Base-by-base conservation (phyloP, 2,888 invertebrate species). In the Lasioglossum lativentre region DNA sequence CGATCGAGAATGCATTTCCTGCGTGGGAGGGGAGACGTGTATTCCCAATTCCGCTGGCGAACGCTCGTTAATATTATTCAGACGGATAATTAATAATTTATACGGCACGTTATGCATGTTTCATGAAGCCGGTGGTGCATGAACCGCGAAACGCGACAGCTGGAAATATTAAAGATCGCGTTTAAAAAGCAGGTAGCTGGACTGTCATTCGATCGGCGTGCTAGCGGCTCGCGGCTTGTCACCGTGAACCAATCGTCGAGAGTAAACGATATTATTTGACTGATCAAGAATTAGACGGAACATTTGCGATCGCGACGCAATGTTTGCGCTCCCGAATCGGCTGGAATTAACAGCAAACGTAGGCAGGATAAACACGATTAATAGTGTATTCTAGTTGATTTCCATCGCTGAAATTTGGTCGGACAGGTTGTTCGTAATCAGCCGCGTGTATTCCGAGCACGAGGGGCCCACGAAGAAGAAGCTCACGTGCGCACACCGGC, bases 311-410 rank as follows among this genome's bases (percentile, higher is more conserved):
- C 23, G 30, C 77, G 70, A 40, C 30, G 45, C n/a, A 12, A 66
- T 75, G 73, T 80, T 85, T 85, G n/a, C 40, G n/a, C 38, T n/a
- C n/a, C 23, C 40, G 59, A 79, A 45, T 45, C 30, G 56, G 27
- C 34, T 66, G 70, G n/a, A 82, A 82, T 80, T 75, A 76, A 73
- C 71, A 47, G 87, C 59, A 80, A 77, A 80, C 82, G 34, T 40
- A 47, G 79, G 56, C 47, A 70, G 76, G 47, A 80, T 80, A 82
- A 86, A 86, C 82, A 80, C 30, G 82, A 83, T 86, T 82, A 86
- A 86, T 78, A 73, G 40, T n/a, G 71, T 74, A 47, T 82, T 74
- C 75, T 45, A 78, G 59, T 78, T 40, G 86, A 74, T 42, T 40
- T 40, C n/a, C 34, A 27, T 45, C 38, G n/a, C n/a, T 42, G 77